These are phyloP conservation scores for Phlogophora meticulosa DNA, from an alignment of 2,888 invertebrate genomes.

Conservation along the genomic window DNA sequence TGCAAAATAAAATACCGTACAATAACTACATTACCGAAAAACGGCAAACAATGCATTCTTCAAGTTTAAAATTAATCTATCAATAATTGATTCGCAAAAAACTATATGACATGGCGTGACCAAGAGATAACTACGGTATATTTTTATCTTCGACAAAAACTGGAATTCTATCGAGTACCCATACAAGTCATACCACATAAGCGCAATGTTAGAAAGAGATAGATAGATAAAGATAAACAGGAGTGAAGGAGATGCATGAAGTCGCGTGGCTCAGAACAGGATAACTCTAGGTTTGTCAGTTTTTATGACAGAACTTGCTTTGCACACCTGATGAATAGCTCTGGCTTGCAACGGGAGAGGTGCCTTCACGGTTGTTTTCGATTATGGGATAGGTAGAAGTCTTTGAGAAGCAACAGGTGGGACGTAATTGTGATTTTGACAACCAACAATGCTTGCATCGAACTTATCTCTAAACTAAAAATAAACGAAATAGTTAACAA, in stretches of 20 bases:
- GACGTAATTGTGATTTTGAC: neutral
- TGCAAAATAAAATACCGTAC: constrained; percentile 15
- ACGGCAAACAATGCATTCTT: constrained; percentile 46
- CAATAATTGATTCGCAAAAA: constrained; percentile 44
- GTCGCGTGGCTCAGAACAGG: constrained; percentile 65
- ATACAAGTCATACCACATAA: constrained; percentile 56
- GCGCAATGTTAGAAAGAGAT: constrained; percentile 69
- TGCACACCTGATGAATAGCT: constrained; percentile 56
- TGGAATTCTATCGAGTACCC: constrained; percentile 65
- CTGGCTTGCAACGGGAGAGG: constrained; percentile 33
- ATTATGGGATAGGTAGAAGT: constrained; percentile 28
- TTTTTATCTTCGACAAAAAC: constrained; percentile 63
- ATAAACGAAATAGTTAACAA: too few species aligned
- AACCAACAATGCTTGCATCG: neutral
- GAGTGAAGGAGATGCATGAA: constrained; percentile 53
- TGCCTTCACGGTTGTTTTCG: constrained; percentile 30
- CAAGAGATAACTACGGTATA: constrained; percentile 49
- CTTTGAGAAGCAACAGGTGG: constrained; percentile 33
- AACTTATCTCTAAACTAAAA: neutral
- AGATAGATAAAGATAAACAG: constrained; percentile 5
- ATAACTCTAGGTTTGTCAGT: constrained; percentile 44
- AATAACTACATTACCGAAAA: constrained; percentile 14
- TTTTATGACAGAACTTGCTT: constrained; percentile 54
- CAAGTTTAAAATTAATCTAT: constrained; percentile 46
- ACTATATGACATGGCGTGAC: constrained; percentile 49